Percentiles rank a stretch among this genome's conserved stretches.
phyloP scores from a whole-genome alignment of 2,888 invertebrate species.

The Megaustenia siamemsis region DNA sequence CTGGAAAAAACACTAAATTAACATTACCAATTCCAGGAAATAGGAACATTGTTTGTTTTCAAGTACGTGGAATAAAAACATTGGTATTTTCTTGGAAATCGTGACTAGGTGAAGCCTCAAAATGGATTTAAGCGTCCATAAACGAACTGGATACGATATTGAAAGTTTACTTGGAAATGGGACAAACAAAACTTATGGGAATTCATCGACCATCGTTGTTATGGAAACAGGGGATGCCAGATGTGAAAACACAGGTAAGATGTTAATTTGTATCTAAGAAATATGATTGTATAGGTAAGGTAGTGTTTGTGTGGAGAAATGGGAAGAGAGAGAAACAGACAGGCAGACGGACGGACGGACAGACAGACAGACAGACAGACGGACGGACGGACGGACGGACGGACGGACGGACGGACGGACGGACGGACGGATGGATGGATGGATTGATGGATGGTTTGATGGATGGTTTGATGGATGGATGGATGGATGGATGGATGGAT shows the following conservation, averaged over 20 bases:
- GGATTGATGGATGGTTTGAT: too few species aligned
- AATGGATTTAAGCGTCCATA: slow-evolving; percentile 61
- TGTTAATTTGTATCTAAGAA: not conserved
- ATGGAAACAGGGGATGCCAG: not conserved
- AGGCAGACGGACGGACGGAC: not conserved
- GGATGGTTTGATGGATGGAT: too few species aligned
- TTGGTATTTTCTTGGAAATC: too few species aligned
- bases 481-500: too few species aligned
- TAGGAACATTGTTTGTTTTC: too few species aligned
- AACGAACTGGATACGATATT: slow-evolving; percentile 59
- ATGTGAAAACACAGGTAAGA: slow-evolving; percentile 3
- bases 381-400: too few species aligned
- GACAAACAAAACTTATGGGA: not conserved
- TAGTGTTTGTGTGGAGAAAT: not conserved
- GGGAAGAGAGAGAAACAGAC: not conserved
- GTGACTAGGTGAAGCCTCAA: not conserved
- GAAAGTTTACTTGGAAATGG: slow-evolving; percentile 57
- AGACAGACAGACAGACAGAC: too few species aligned
- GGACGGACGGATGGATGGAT: too few species aligned
- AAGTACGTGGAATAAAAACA: too few species aligned
- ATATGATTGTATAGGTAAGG: not conserved
- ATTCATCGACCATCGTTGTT: not conserved
- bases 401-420: too few species aligned
- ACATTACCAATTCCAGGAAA: too few species aligned
- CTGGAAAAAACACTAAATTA: too few species aligned